Conservation (phyloP, 2,888 invertebrate genomes). For the Agapetus fuscipes region DNA sequence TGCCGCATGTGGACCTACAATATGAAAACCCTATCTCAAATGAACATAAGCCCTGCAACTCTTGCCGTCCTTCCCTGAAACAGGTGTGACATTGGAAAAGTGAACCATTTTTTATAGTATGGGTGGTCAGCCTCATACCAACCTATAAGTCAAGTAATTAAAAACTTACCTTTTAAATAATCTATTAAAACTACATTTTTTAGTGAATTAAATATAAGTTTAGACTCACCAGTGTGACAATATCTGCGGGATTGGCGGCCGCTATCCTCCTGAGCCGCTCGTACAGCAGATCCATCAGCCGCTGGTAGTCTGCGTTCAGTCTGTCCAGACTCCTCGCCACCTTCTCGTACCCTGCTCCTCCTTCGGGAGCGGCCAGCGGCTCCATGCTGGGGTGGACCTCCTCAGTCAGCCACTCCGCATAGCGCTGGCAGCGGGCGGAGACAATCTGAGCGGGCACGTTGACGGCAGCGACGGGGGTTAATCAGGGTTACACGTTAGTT, state of each 20-base stretch:
- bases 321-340: conserved; percentile 71
- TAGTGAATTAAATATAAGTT: no score
- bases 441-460: conserved; percentile 56
- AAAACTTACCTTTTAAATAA: no score
- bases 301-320: conserved; percentile 70
- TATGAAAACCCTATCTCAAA: no score
- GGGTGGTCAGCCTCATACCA: no score
- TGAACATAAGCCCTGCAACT: no score
- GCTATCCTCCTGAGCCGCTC: conserved; percentile 59
- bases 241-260: conserved; percentile 59
- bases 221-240: conserved; percentile 67
- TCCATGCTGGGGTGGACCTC: conserved; percentile 76
- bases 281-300: conserved; percentile 58
- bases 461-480: no score
- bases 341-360: conserved; percentile 54
- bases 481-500: neutral
- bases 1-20: no score
- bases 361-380: conserved; percentile 29
- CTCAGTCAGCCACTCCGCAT: conserved; percentile 71
- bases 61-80: no score
- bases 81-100: no score
- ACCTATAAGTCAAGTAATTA: no score
- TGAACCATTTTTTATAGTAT: no score
- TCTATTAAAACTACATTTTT: no score
- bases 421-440: conserved; percentile 75